A percentile compares a stretch with the other conserved stretches of the same genome.
These are phyloP conservation scores for Bathynomus jamesi DNA, from an alignment of 1,140 invertebrate species.

Conservation along the genomic window DNA sequence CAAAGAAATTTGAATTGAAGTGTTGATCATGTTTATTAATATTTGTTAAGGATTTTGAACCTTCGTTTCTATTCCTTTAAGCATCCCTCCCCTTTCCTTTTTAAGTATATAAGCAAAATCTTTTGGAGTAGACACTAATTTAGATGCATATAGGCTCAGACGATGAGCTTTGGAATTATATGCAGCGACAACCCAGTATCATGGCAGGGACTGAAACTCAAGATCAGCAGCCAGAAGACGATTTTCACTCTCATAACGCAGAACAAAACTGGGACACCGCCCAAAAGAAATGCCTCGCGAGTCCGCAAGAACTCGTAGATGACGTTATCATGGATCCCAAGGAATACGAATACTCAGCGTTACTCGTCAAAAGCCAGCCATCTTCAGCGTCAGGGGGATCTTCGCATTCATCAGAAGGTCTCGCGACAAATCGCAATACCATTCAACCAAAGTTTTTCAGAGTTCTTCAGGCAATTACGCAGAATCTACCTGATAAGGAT, in stretches of 20 bases:
- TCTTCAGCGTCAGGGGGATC: no score
- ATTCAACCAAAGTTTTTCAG: conserved; percentile 50
- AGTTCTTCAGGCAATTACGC: conserved; percentile 46
- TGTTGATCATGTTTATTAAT: no score
- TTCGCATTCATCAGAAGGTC: conserved; percentile 12
- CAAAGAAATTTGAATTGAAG: no score
- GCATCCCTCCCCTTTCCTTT: no score
- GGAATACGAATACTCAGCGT: background rate
- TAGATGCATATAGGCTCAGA: background rate
- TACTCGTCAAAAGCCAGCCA: background rate
- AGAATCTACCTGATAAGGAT: conserved; percentile 25
- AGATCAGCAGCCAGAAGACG: background rate
- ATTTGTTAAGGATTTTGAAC: no score
- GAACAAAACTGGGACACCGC: no score
- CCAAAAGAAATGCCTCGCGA: background rate
- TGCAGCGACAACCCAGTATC: no score
- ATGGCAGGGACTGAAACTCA: background rate
- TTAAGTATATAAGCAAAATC: no score
- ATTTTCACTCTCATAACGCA: no score
- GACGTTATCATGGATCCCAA: background rate
- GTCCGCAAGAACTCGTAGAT: background rate
- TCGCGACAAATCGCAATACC: conserved; percentile 44
- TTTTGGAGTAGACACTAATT: no score
- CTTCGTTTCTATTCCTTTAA: no score
- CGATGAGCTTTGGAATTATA: background rate